These are phyloP conservation scores for Amphipoea lucens DNA, from an alignment of 2,888 invertebrate species.

Conservation along the genomic window DNA sequence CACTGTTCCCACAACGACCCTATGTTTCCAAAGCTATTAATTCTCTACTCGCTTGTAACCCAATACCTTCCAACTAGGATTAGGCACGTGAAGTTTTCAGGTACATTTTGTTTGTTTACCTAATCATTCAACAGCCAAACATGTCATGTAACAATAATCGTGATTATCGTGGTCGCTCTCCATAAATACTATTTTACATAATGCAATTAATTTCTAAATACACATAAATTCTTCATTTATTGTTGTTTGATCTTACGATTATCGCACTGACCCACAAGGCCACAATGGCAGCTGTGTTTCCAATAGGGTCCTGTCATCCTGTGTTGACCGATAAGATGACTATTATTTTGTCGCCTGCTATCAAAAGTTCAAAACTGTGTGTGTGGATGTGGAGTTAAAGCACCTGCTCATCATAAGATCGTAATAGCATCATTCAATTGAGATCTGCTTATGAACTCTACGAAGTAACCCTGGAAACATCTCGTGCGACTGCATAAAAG, in stretches of 20 bases:
- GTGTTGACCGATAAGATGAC: conserved; percentile 21
- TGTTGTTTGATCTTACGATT: conserved; percentile 8
- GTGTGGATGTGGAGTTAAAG: neutral
- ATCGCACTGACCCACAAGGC: conserved; percentile 7
- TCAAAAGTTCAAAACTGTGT: conserved; percentile 22
- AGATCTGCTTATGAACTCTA: neutral
- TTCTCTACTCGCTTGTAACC: neutral
- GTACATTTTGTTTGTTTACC: neutral
- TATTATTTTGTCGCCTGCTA: conserved; percentile 30
- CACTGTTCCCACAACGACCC: no score
- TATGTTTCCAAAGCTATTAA: neutral
- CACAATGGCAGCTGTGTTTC: conserved; percentile 35
- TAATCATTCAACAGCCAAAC: neutral
- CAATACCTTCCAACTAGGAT: neutral
- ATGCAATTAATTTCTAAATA: conserved; percentile 11
- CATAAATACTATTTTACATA: neutral
- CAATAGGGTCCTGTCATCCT: conserved; percentile 18
- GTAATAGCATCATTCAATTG: neutral
- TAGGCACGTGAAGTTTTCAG: neutral
- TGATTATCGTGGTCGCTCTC: conserved; percentile 1
- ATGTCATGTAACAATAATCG: neutral
- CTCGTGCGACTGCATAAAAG: neutral
- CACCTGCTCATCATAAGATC: neutral
- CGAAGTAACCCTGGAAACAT: neutral
- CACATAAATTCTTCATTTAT: conserved; percentile 4